phyloP scores from a whole-genome alignment of 2,888 invertebrate species.

The Macrosoma leucophasiata region DNA sequence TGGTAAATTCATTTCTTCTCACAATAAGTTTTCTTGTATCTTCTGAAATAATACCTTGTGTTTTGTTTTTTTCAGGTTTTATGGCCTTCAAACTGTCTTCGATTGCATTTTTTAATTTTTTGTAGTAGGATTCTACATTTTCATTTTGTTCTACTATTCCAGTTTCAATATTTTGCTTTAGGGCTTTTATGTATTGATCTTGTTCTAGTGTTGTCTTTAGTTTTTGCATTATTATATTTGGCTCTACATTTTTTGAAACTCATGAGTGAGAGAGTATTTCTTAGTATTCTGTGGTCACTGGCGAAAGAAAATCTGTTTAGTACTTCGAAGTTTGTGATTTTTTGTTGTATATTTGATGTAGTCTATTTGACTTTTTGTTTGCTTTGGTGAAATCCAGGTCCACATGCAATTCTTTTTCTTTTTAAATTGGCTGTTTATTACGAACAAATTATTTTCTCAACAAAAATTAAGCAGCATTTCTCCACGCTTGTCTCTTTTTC shows the following conservation, averaged over 20 bases:
- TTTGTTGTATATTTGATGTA: slow-evolving; percentile 13
- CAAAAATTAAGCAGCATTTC: slow-evolving; percentile 18
- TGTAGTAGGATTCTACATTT: slow-evolving; percentile 10
- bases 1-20: slow-evolving; percentile 11
- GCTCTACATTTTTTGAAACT: slow-evolving; percentile 12
- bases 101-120: slow-evolving; percentile 10
- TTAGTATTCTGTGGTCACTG: slow-evolving; percentile 15
- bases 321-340: slow-evolving; percentile 14
- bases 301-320: slow-evolving; percentile 11
- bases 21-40: slow-evolving; percentile 5
- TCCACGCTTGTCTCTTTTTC: slow-evolving; percentile 22
- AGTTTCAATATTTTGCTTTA: not conserved
- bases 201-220: slow-evolving; percentile 9
- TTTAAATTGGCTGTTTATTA: slow-evolving; percentile 17
- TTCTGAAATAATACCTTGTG: slow-evolving; percentile 7
- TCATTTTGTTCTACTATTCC: slow-evolving; percentile 6
- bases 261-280: slow-evolving; percentile 6
- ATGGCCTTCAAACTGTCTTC: slow-evolving; percentile 5
- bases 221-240: slow-evolving; percentile 8
- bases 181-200: slow-evolving; percentile 6
- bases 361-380: slow-evolving; percentile 15
- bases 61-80: not conserved
- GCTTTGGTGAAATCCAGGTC: slow-evolving; percentile 16
- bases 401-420: slow-evolving; percentile 17
- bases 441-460: slow-evolving; percentile 16